Base-by-base conservation (phyloP, 1,140 invertebrate species). In the Drosophila bipectinata region DNA sequence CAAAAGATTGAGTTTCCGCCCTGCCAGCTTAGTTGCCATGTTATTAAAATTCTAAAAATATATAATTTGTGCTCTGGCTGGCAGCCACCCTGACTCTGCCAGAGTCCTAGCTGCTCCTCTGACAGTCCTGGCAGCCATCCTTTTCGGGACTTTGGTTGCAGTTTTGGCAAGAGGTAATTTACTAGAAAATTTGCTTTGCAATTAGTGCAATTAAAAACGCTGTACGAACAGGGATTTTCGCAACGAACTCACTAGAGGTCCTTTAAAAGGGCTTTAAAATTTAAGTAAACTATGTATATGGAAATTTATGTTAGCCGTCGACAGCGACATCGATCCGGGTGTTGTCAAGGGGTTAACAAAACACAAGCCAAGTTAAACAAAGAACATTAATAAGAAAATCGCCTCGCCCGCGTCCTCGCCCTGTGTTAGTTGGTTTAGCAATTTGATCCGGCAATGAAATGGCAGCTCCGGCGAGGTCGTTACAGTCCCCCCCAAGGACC, bases 151-250 rank as follows among this genome's bases (percentile, higher is more conserved):
- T 49, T 24, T 48, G 63, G 41, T 54, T 79, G 74, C 61, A 81
- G 64, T 87, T 82, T 79, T 47, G 67, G 47, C 52, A 57, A 53
- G 77, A 88, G 84, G 80, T 89, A 89, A 89, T 89, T 77, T 75
- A 89, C 44, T 81, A 89, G 84, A 89, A 89, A 89, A 89, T 89
- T 89, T 89, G 80, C 73, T 84, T 87, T 89, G 84, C 84, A 88
- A 88, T 88, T 88, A 89, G 80, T 89, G 76, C 83, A 88, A 79
- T 89, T 88, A 83, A 58, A 79, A 79, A 79, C 63, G 72, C 55
- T 76, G 52, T 51, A 57, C 61, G 63, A 26, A 28, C 72, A 45
- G 55, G 51, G 49, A 67, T 49, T 68, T 59, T 48, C 24, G 55
- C 14, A 7, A 1, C 0, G 34, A 9, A 34, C 24, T 39, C 26